Percentiles rank a stretch among this genome's conserved stretches.
These are phyloP conservation scores for Elephas maximus DNA, from an alignment of 2,113 vertebrate species.

Conservation along the genomic window DNA sequence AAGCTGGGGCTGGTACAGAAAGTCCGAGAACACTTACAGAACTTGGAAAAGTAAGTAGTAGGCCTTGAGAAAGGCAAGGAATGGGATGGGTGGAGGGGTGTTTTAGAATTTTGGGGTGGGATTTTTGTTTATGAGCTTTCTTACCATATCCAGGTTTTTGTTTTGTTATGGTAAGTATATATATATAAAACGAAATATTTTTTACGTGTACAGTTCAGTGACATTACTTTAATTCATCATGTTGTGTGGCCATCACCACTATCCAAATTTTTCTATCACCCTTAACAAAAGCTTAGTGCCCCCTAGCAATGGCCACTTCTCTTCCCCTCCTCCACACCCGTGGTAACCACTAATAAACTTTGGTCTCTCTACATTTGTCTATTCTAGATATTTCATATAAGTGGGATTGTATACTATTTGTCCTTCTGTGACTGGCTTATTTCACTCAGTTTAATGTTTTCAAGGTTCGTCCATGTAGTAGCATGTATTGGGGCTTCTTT, in stretches of 20 bases:
- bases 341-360: neutral
- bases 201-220: neutral
- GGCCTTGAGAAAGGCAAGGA: neutral
- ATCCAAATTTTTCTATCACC: too few relatives aligned
- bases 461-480: neutral
- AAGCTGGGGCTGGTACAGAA: constrained; percentile 97
- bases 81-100: neutral
- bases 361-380: neutral
- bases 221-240: neutral
- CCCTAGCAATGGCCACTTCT: neutral
- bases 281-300: neutral
- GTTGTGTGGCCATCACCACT: neutral
- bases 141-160: neutral
- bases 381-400: neutral
- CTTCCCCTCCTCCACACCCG: neutral
- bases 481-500: neutral
- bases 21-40: constrained; percentile 97
- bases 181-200: neutral
- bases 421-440: neutral
- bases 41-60: constrained; percentile 97
- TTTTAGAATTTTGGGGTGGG: neutral
- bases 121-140: constrained; percentile 17
- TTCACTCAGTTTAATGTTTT: neutral
- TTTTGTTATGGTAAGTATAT: neutral
- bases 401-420: neutral